Conservation (phyloP, 1,140 invertebrate genomes). For the Maniola jurtina region DNA sequence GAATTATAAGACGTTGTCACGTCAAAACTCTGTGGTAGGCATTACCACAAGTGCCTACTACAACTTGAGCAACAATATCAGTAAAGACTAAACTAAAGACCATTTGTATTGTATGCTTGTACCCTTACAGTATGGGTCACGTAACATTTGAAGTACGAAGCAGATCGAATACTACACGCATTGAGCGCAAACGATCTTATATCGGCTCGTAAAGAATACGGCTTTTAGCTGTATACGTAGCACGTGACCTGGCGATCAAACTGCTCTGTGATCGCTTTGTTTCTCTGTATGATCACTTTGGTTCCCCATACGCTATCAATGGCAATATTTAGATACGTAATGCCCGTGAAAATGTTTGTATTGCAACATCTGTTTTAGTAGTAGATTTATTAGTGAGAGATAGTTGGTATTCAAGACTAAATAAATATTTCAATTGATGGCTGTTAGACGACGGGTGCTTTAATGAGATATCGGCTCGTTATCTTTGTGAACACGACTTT, state of each 20-base stretch:
- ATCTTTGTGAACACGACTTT: too few relatives aligned
- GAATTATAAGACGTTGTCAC: too few relatives aligned
- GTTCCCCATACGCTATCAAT: background rate
- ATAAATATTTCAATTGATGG: too few relatives aligned
- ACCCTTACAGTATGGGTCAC: conserved; percentile 9
- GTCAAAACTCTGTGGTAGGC: too few relatives aligned
- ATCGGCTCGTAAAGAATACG: conserved; percentile 26
- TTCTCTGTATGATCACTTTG: conserved; percentile 6
- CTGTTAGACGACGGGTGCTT: too few relatives aligned
- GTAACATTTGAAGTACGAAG: conserved; percentile 27
- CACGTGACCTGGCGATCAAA: conserved; percentile 21
- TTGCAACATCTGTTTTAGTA: too few relatives aligned
- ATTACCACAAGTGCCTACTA: too few relatives aligned
- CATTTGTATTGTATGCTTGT: background rate
- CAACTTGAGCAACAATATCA: background rate
- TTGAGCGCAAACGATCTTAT: conserved; percentile 28
- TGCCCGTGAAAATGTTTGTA: too few relatives aligned
- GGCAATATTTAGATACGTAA: too few relatives aligned
- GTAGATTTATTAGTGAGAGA: too few relatives aligned
- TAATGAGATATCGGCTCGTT: too few relatives aligned
- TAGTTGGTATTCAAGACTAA: too few relatives aligned
- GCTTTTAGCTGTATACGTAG: conserved; percentile 17
- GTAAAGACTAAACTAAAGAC: background rate
- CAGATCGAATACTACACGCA: conserved; percentile 18
- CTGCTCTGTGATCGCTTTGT: background rate